phyloP scores from a whole-genome alignment of 2,888 invertebrate genomes.

The Graphium colonna region DNA sequence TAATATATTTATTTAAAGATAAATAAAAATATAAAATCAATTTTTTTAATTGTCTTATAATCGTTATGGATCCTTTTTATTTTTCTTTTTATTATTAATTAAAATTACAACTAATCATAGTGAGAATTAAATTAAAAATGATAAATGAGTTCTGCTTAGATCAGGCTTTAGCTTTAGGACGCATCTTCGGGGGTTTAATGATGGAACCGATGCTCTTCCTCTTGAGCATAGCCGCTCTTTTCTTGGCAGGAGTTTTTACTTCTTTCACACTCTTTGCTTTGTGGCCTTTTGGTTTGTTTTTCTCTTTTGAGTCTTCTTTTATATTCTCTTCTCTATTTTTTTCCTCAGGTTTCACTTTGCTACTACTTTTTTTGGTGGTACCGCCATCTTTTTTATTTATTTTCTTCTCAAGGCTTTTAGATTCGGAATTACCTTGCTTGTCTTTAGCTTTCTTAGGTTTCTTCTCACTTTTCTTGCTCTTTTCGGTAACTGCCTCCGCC shows the following conservation, averaged over 20 bases:
- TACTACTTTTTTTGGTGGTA: constrained; percentile 7
- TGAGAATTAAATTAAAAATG: no score
- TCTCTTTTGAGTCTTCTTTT: constrained; percentile 19
- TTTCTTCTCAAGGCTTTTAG: constrained; percentile 1
- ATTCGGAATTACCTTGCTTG: constrained; percentile 6
- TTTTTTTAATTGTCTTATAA: no score
- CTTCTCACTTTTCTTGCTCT: constrained; percentile 17
- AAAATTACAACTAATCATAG: no score
- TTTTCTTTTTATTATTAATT: no score
- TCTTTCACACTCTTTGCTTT: constrained; percentile 31
- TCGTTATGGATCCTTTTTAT: no score
- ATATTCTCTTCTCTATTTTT: constrained; percentile 25
- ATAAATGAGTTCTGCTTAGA: background rate
- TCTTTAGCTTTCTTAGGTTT: constrained; percentile 24
- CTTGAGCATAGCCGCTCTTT: constrained; percentile 45
- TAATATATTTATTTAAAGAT: no score
- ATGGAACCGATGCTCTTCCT: constrained; percentile 64
- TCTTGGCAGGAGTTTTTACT: constrained; percentile 46
- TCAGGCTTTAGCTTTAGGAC: constrained; percentile 40
- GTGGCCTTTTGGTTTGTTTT: constrained; percentile 24
- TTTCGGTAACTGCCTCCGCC: constrained; percentile 23
- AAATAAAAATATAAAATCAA: no score
- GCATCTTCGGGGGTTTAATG: constrained; percentile 68
- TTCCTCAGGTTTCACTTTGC: constrained; percentile 15
- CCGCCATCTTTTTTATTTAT: constrained; percentile 22